Base-by-base conservation (phyloP, 2,113 vertebrate genomes). In the Apteryx owenii region DNA sequence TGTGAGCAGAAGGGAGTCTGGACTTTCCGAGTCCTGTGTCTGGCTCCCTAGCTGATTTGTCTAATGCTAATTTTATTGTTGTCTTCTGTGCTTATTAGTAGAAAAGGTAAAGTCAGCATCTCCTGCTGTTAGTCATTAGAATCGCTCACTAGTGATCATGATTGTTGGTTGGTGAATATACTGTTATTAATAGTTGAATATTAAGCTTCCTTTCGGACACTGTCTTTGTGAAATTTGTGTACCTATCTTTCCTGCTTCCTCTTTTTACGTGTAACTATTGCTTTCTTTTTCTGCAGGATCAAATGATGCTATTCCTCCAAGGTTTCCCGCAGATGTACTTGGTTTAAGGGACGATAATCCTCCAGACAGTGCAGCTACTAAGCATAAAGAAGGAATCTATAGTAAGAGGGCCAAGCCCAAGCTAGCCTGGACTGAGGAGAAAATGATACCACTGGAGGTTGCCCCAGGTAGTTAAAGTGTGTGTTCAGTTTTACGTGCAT, bases 231-330 rank as follows among this genome's bases (percentile, higher is more conserved):
- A 26, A 58, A 36, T 26, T 33, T n/a, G 42, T 70, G 15, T 28
- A 1, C 12, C 19, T 60, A 0, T 44, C 40, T 12, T 6, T 50
- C 5, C 29, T 33, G 11, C 9, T 18, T 19, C 18, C 19, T 36
- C 10, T 3, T 40, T 71, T 19, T 29, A 2, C 51, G 71, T 15
- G 2, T 4, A 26, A 8, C 38, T 7, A 1, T 22, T 36, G 15
- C 33, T 85, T 7, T 53, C 8, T 83, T 85, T 90, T 50, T 66
- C 51, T 77, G 18, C 93, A 99, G 99, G 98, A 10, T 99, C 99
- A 23, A 98, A 98, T 66, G 99, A 99, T 80, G 98, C 99, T 3
- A 42, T 98, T 79, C 97, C 99, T 22, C 97, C 98, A 7, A 95
- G 87, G 38, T 97, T 99, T 93, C 98, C 95, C 18, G 89, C 88